phyloP scores from a whole-genome alignment of 2,888 invertebrate species.

The Melangyna quadrimaculata region DNA sequence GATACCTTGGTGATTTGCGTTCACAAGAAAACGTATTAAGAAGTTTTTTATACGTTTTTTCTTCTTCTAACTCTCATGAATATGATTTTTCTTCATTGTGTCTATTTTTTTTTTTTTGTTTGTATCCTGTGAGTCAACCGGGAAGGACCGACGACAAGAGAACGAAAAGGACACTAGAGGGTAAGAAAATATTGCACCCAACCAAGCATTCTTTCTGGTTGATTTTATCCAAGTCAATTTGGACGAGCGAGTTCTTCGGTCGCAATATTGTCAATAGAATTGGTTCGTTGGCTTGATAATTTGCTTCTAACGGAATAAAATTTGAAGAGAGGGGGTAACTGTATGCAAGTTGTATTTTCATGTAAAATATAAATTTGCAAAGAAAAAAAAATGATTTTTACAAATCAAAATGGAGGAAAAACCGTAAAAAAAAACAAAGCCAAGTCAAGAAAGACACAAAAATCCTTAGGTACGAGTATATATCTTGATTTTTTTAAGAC shows the following conservation, averaged over 20 bases:
- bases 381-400: conserved; percentile 26
- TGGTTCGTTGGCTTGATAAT: conserved; percentile 27
- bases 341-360: conserved; percentile 15
- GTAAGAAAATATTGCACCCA: conserved; percentile 38
- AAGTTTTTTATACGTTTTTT: conserved; percentile 16
- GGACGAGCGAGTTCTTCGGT: conserved; percentile 38
- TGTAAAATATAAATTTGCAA: conserved; percentile 41
- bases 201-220: conserved; percentile 47
- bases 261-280: conserved; percentile 58
- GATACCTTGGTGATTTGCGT: conserved; percentile 53
- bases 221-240: conserved; percentile 62
- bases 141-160: neutral
- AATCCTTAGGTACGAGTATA: neutral
- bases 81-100: conserved; percentile 26
- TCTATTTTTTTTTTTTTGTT: neutral
- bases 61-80: conserved; percentile 4
- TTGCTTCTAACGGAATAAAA: neutral
- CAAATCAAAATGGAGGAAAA: neutral
- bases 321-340: neutral
- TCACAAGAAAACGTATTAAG: conserved; percentile 52
- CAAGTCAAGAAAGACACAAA: neutral
- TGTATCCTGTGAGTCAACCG: neutral
- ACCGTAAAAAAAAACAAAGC: neutral
- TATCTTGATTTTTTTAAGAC: neutral
- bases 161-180: conserved; percentile 17